phyloP scores from a whole-genome alignment of 2,797 vertebrate genomes.

The Cossypha niveicapilla region DNA sequence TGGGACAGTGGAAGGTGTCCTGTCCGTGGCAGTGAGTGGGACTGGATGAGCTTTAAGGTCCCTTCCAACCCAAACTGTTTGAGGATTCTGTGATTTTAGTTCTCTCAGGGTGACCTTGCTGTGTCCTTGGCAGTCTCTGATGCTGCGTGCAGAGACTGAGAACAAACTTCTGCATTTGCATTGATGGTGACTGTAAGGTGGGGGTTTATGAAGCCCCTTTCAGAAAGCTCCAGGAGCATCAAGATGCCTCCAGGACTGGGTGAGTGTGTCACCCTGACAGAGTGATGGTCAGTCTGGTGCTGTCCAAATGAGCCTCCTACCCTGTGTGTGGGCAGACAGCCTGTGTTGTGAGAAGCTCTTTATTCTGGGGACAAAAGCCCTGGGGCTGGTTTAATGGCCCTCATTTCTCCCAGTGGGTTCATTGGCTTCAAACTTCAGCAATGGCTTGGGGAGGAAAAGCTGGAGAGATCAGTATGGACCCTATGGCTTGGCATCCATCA shows the following conservation, averaged over 20 bases:
- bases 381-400: conserved; percentile 54
- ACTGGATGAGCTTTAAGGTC: not conserved
- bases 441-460: not conserved
- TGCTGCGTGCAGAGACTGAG: not conserved
- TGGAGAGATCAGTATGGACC: not conserved
- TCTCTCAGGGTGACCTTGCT: not conserved
- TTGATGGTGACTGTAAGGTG: not conserved
- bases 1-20: not conserved
- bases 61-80: not conserved
- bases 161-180: not conserved
- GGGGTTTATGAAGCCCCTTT: not conserved
- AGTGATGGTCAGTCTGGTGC: not conserved
- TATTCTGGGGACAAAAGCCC: conserved; percentile 26
- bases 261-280: not conserved
- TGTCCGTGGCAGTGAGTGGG: not conserved
- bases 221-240: not conserved
- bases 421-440: not conserved
- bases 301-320: not conserved
- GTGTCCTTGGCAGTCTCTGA: conserved; percentile 6
- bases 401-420: conserved; percentile 28
- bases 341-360: conserved; percentile 69
- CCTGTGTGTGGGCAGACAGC: not conserved
- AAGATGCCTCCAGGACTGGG: not conserved
- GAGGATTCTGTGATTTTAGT: not conserved
- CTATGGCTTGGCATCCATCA: fast-evolving